Percentiles rank a stretch among this genome's conserved stretches.
phyloP scores from a whole-genome alignment of 2,797 vertebrate species.

The Tapera naevia region DNA sequence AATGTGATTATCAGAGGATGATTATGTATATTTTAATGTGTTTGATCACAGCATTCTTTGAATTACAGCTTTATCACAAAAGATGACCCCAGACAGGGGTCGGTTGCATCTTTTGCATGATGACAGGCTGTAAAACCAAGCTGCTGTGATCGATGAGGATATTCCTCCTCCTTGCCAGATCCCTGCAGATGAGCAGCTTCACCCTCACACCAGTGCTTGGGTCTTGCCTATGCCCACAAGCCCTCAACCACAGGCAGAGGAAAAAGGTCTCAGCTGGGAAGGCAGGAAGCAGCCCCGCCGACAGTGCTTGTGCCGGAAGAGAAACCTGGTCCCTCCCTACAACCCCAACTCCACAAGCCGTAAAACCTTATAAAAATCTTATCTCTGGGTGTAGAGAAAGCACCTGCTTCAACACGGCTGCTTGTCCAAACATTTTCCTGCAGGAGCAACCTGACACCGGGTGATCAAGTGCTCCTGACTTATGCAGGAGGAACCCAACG shows the following conservation, averaged over 20 bases:
- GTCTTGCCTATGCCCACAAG: not conserved
- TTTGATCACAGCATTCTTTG: not conserved
- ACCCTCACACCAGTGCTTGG: accelerated
- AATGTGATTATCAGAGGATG: not conserved
- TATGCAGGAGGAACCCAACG: not conserved
- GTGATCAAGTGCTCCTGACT: not conserved
- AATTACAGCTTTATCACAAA: not conserved
- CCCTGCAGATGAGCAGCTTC: not conserved
- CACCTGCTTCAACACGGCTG: not conserved
- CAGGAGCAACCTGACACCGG: accelerated
- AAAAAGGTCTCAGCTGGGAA: constrained; percentile 14
- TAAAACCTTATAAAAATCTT: not conserved
- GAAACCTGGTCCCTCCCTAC: constrained; percentile 23
- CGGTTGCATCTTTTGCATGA: accelerated
- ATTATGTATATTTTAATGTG: not conserved
- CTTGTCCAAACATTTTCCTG: not conserved
- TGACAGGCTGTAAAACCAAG: not conserved
- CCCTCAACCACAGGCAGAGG: not conserved
- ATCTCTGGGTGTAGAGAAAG: not conserved
- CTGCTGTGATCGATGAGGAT: not conserved
- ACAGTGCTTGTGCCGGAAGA: not conserved
- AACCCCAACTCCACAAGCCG: not conserved
- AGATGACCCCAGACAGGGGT: not conserved
- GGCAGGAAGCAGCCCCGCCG: not conserved
- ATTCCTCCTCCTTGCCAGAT: not conserved